Evolutionary conservation across 2,888 invertebrate genomes (phyloP).

Genomic region (Microctonus brassicae): DNA sequence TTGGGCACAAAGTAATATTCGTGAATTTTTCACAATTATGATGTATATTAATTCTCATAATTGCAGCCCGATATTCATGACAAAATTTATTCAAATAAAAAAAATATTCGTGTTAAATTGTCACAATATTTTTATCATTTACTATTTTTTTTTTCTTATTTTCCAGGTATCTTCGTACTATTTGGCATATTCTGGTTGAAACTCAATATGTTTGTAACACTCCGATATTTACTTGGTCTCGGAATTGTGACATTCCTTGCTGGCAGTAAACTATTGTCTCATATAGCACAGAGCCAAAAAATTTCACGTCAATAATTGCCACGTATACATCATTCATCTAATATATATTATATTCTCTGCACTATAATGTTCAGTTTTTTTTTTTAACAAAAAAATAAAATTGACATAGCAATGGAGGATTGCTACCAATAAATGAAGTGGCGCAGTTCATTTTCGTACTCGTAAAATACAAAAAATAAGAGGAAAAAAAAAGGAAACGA

Average conservation of each 20-base stretch:
- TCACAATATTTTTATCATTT: not conserved
- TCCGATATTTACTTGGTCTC: conserved; percentile 88
- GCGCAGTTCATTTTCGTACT: not conserved
- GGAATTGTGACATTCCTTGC: conserved; percentile 92
- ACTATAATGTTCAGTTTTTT: not conserved
- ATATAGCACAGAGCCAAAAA: conserved; percentile 75
- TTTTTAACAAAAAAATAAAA: not conserved
- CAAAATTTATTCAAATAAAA: conserved; percentile 41
- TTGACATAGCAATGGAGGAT: not conserved
- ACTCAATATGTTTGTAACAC: conserved; percentile 95
- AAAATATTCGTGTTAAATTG: conserved; percentile 4
- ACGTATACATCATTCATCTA: not conserved
- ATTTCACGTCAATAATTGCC: conserved; percentile 50
- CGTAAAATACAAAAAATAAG: not conserved
- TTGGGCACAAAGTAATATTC: conserved; percentile 57
- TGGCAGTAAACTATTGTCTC: conserved; percentile 91
- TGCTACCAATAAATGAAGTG: not conserved
- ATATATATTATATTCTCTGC: not conserved
- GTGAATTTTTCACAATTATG: conserved; percentile 64
- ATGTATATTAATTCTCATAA: conserved; percentile 46
- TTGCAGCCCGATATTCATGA: conserved; percentile 65
- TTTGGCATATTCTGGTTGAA: conserved; percentile 94
- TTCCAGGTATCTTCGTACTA: conserved; percentile 84
- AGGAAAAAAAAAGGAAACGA: not conserved
- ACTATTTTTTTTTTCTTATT: conserved; percentile 17